Conservation (phyloP, 2,888 invertebrate genomes). For the Agrotis puta region DNA sequence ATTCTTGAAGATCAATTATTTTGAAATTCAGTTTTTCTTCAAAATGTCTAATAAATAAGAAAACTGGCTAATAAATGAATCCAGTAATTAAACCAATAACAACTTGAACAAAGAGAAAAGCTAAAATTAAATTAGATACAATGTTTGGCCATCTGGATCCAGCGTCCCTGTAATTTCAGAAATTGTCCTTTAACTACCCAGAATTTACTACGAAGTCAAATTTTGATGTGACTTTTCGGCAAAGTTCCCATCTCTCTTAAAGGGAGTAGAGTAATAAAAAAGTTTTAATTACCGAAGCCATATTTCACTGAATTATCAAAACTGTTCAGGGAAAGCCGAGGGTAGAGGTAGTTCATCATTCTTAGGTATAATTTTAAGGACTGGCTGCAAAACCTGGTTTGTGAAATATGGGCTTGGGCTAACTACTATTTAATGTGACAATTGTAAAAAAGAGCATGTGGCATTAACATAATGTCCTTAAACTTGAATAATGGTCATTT, state of each 20-base stretch:
- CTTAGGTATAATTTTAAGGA: slow-evolving; percentile 25
- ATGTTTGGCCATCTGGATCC: slow-evolving; percentile 16
- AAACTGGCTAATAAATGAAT: not conserved
- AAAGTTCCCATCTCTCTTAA: slow-evolving; percentile 40
- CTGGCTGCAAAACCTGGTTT: not conserved
- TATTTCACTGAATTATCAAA: slow-evolving; percentile 62
- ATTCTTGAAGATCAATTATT: not conserved
- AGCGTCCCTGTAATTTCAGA: slow-evolving; percentile 34
- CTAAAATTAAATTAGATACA: slow-evolving; percentile 1
- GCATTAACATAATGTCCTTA: not conserved
- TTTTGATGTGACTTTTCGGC: slow-evolving; percentile 49
- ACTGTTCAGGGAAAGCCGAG: slow-evolving; percentile 35
- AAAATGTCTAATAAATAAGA: no score
- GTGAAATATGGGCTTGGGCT: not conserved
- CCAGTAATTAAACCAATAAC: not conserved
- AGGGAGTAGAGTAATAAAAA: slow-evolving; percentile 60
- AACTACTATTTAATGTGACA: not conserved
- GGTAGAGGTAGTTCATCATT: slow-evolving; percentile 45
- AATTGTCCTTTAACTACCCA: slow-evolving; percentile 43
- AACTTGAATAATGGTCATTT: not conserved
- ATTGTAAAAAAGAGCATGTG: not conserved
- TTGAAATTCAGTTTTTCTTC: not conserved
- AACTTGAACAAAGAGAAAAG: slow-evolving; percentile 2
- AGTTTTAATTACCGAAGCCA: slow-evolving; percentile 65
- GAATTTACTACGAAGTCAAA: slow-evolving; percentile 45